Evolutionary conservation across 23 tunicate species (phyloP).

Genomic region (Halocynthia aurantium): DNA sequence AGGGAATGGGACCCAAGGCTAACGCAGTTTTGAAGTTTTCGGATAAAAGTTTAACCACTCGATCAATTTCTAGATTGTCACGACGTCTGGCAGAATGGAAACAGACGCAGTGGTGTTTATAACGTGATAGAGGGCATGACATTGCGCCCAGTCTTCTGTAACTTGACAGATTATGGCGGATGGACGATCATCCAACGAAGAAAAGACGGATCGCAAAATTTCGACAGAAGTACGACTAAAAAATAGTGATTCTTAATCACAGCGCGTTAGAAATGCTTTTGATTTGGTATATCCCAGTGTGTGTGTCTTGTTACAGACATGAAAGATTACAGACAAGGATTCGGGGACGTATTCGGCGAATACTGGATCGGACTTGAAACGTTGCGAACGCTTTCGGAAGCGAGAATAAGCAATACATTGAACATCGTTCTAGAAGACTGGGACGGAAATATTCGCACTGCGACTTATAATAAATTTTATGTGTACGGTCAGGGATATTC

Average conservation of each 20-base stretch:
- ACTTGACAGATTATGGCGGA: conserved; percentile 78
- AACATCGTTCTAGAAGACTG: conserved; percentile 67
- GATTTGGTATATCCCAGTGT: neutral
- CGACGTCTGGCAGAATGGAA: conserved; percentile 83
- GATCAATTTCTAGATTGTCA: conserved; percentile 57
- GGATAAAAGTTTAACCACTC: no score
- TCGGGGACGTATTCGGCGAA: conserved; percentile 83
- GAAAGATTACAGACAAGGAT: conserved; percentile 66
- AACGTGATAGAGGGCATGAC: conserved; percentile 63
- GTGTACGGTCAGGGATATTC: conserved; percentile 52
- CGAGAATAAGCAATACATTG: conserved; percentile 49
- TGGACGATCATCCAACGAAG: conserved; percentile 87
- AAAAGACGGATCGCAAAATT: conserved; percentile 83
- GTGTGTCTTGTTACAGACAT: conserved; percentile 20
- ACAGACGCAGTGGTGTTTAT: conserved; percentile 73
- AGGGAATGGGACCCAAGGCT: no score
- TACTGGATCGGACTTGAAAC: conserved; percentile 76
- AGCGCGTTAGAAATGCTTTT: neutral
- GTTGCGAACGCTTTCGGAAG: conserved; percentile 46
- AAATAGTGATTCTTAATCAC: neutral
- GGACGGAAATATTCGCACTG: conserved; percentile 52
- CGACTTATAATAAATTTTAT: conserved; percentile 56
- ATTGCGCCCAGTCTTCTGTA: conserved; percentile 59
- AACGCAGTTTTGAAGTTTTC: no score
- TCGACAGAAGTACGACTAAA: conserved; percentile 45